phyloP scores from a whole-genome alignment of 2,888 invertebrate genomes.

The Xestia c-nigrum region DNA sequence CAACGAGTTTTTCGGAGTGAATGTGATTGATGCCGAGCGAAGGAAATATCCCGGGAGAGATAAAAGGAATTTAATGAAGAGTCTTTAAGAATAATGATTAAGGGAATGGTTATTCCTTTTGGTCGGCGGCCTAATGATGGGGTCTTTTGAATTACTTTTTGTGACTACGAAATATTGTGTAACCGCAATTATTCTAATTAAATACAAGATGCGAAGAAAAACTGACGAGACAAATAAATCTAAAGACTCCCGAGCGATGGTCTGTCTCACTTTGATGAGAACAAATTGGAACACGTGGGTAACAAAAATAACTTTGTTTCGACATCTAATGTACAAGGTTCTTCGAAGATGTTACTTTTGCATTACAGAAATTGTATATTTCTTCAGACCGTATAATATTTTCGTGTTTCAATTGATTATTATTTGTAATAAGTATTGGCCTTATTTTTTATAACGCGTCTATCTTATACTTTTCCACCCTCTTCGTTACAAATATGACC shows the following conservation, averaged over 20 bases:
- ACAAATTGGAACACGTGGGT: slow-evolving; percentile 42
- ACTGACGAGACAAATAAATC: slow-evolving; percentile 53
- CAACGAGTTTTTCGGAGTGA: slow-evolving; percentile 90
- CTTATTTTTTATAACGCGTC: slow-evolving; percentile 16
- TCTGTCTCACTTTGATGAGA: slow-evolving; percentile 47
- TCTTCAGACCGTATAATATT: slow-evolving; percentile 11
- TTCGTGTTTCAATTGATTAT: slow-evolving; percentile 30
- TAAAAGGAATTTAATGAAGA: slow-evolving; percentile 91
- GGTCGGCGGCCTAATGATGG: slow-evolving; percentile 88
- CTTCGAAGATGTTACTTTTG: slow-evolving; percentile 17
- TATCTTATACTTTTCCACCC: slow-evolving; percentile 17
- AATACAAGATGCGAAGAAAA: slow-evolving; percentile 68
- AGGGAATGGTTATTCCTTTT: slow-evolving; percentile 90
- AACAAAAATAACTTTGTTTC: slow-evolving; percentile 49
- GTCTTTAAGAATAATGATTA: slow-evolving; percentile 91
- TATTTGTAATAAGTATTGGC: slow-evolving; percentile 10
- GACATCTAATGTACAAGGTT: slow-evolving; percentile 22
- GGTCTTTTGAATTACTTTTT: slow-evolving; percentile 88
- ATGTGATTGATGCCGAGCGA: slow-evolving; percentile 90
- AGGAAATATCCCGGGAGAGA: slow-evolving; percentile 90
- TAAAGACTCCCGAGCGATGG: slow-evolving; percentile 30
- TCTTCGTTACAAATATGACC: slow-evolving; percentile 21
- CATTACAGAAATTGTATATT: slow-evolving; percentile 33
- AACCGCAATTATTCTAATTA: slow-evolving; percentile 83
- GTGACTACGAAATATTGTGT: slow-evolving; percentile 83